Conservation (phyloP, 1,140 invertebrate genomes). For the Gonioctena quinquepunctata region DNA sequence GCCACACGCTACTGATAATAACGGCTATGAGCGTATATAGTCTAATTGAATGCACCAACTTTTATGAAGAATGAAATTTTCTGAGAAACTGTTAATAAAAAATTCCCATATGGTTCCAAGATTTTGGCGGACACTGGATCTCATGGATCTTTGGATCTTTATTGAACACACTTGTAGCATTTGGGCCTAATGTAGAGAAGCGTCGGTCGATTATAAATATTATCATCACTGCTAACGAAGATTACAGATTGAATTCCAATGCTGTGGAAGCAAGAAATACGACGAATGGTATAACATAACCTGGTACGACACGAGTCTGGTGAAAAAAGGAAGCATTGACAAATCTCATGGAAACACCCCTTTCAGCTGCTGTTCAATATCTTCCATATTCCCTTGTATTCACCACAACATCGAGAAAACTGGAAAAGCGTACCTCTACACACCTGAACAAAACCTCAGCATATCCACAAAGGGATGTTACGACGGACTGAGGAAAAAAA, state of each 20-base stretch:
- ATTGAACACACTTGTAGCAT: too few relatives aligned
- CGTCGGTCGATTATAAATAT: too few relatives aligned
- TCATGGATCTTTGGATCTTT: too few relatives aligned
- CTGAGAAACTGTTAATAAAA: too few relatives aligned
- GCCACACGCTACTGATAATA: too few relatives aligned
- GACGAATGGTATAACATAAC: conserved; percentile 51
- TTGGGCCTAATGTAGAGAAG: too few relatives aligned
- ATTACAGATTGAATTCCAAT: conserved; percentile 52
- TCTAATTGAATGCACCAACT: too few relatives aligned
- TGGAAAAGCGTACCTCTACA: conserved; percentile 42
- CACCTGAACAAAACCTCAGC: conserved; percentile 47
- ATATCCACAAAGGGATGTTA: conserved; percentile 47
- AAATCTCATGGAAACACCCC: not conserved
- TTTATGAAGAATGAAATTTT: too few relatives aligned
- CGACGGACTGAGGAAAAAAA: conserved; percentile 37
- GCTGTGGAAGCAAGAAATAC: conserved; percentile 53
- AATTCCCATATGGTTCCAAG: too few relatives aligned
- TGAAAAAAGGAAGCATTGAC: conserved; percentile 21
- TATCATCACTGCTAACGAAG: too few relatives aligned
- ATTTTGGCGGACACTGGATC: too few relatives aligned
- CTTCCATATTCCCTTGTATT: conserved; percentile 49
- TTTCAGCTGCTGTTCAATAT: conserved; percentile 50
- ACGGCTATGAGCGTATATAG: too few relatives aligned
- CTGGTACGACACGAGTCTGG: conserved; percentile 45
- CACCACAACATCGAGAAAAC: conserved; percentile 49